These are phyloP conservation scores for Diuraphis noxia DNA, from an alignment of 1,140 invertebrate species.

Conservation along the genomic window DNA sequence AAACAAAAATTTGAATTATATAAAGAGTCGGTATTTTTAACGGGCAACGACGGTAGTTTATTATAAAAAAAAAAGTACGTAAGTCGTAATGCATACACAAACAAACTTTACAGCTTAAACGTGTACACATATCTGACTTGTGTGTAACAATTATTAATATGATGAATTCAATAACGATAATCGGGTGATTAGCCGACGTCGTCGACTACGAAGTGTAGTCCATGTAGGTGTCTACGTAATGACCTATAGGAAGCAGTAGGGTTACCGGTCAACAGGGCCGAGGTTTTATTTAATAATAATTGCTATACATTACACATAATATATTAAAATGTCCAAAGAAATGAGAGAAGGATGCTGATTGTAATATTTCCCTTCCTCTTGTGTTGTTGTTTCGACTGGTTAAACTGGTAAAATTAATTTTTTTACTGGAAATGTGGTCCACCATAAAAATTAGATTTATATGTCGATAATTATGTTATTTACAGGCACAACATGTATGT, in stretches of 20 bases:
- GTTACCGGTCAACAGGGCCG: not conserved
- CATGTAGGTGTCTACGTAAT: not conserved
- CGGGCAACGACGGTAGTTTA: too few species aligned
- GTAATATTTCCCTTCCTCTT: not conserved
- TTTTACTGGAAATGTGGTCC: not conserved
- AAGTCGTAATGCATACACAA: not conserved
- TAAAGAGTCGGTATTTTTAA: too few species aligned
- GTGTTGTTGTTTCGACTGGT: not conserved
- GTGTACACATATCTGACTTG: too few species aligned
- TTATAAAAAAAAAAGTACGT: too few species aligned
- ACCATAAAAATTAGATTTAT: not conserved
- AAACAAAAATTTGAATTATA: too few species aligned
- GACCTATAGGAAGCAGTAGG: not conserved
- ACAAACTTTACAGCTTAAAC: too few species aligned
- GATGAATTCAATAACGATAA: not conserved
- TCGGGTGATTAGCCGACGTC: not conserved
- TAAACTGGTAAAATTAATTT: not conserved
- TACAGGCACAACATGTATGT: not conserved
- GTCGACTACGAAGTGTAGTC: not conserved
- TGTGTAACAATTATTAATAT: not conserved
- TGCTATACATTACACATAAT: not conserved
- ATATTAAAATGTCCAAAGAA: not conserved
- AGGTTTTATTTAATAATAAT: not conserved
- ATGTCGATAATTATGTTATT: not conserved
- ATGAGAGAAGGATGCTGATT: not conserved